A percentile compares a stretch with the other conserved stretches of the same genome.
Evolutionary conservation across 2,888 invertebrate species (phyloP).

Genomic region (Agrotis segetum): DNA sequence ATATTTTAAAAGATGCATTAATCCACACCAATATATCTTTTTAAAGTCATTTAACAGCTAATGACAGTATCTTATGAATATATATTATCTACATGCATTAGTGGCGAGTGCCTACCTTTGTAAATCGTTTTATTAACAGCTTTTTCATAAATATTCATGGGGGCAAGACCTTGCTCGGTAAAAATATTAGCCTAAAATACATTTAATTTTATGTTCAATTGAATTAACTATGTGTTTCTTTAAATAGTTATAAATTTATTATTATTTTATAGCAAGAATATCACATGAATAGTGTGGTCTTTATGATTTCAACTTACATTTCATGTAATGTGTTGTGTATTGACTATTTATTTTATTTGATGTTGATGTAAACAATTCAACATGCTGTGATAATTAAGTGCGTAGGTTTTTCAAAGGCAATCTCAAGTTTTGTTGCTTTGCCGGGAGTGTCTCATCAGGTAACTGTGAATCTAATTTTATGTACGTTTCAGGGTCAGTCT

Average conservation of each 20-base stretch:
- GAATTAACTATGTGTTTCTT: neutral
- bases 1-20: constrained; percentile 1
- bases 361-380: neutral
- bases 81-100: neutral
- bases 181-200: constrained; percentile 4
- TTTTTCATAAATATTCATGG: constrained; percentile 28
- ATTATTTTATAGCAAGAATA: neutral
- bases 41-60: neutral
- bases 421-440: too few species aligned
- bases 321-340: too few species aligned
- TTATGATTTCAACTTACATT: neutral
- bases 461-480: too few species aligned
- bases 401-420: neutral
- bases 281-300: neutral
- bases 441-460: too few species aligned
- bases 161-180: constrained; percentile 26
- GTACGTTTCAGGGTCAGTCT: too few species aligned
- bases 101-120: neutral
- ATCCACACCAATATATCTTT: neutral
- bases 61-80: constrained; percentile 8
- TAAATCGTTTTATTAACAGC: constrained; percentile 2
- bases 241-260: neutral
- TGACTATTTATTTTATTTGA: too few species aligned
- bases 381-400: neutral
- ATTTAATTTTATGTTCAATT: neutral